Evolutionary conservation across 2,888 invertebrate genomes (phyloP).

Genomic region (Drosophila kambysellisi): DNA sequence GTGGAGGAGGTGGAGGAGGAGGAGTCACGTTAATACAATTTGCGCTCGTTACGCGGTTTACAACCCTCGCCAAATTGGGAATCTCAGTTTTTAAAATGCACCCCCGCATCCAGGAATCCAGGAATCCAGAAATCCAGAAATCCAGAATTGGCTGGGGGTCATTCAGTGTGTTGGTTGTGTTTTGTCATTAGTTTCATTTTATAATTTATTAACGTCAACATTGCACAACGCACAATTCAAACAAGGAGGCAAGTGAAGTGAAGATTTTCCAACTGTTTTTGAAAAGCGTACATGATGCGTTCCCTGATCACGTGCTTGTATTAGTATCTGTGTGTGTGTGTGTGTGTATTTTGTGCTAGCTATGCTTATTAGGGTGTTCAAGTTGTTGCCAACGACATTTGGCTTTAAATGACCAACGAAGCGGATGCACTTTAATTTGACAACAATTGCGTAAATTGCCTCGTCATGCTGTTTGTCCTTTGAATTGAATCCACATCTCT

Average conservation of each 20-base stretch:
- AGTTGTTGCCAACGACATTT: constrained; percentile 52
- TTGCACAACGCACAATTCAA: constrained; percentile 58
- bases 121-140: too few relatives aligned
- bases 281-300: constrained; percentile 81
- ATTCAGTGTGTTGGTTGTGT: constrained; percentile 54
- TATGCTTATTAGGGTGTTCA: constrained; percentile 32
- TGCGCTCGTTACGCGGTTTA: constrained; percentile 81
- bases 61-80: constrained; percentile 50
- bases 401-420: constrained; percentile 83
- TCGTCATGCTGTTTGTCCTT: constrained; percentile 74
- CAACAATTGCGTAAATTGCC: constrained; percentile 81
- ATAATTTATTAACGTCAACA: constrained; percentile 84
- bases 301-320: constrained; percentile 54
- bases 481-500: constrained; percentile 49
- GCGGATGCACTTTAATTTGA: constrained; percentile 84
- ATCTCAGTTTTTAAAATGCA: constrained; percentile 58
- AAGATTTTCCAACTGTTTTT: constrained; percentile 76
- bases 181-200: constrained; percentile 84
- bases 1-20: background rate
- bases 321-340: constrained; percentile 8
- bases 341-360: constrained; percentile 2
- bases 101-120: constrained; percentile 19
- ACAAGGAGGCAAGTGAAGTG: constrained; percentile 47
- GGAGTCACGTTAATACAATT: constrained; percentile 66
- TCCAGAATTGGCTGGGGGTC: background rate